Evolutionary conservation across 2,888 invertebrate genomes (phyloP), one percentile per base, ranked within the genome.

Genomic region (Archips xylosteana): DNA sequence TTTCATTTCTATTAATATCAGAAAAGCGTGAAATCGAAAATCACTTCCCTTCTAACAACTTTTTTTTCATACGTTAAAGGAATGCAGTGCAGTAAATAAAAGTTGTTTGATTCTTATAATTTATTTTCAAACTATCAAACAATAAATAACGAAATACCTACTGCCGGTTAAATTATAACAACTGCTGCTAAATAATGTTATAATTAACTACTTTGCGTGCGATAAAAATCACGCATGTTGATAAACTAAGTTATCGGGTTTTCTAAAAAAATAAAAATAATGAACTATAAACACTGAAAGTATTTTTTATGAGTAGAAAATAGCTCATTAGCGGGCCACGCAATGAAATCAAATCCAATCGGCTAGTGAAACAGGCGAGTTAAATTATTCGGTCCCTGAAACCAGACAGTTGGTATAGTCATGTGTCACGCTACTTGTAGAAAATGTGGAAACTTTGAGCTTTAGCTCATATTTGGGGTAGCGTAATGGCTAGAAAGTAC

Each of bases 281-380:
- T 63, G 49, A 34, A 69, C 57, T 57, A 63, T 59, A 34, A 61
- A 23, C 54, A 74, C 6, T 2, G 54, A 70, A 74, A 61, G 39
- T 65, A 70, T 69, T 69, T 54, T 39, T 42, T 42, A 67, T 13
- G 10, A 12, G 36, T 47, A 32, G 68, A 63, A 68, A 60, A 15
- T 59, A n/a, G n/a, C 42, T 74, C 74, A 70, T 74, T 74, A 74
- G 61, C 49, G 36, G 45, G 59, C 59, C 73, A 69, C 63, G 73
- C 64, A 69, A 69, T 9, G 8, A 59, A 68, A 66, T 66, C 45
- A 63, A 47, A 63, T 15, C 23, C n/a, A 59, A 69, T 51, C 73
- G 39, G 32, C 45, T 36, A 5, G 9, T 59, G 39, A 68, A 73
- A 64, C 32, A 62, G 4, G 12, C 13, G 32, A n/a, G 32, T 66